Evolutionary conservation across 92 coral and sea anemone genomes (phyloP), one percentile per base, ranked within the genome.

Genomic region (Zoanthus gigantus): DNA sequence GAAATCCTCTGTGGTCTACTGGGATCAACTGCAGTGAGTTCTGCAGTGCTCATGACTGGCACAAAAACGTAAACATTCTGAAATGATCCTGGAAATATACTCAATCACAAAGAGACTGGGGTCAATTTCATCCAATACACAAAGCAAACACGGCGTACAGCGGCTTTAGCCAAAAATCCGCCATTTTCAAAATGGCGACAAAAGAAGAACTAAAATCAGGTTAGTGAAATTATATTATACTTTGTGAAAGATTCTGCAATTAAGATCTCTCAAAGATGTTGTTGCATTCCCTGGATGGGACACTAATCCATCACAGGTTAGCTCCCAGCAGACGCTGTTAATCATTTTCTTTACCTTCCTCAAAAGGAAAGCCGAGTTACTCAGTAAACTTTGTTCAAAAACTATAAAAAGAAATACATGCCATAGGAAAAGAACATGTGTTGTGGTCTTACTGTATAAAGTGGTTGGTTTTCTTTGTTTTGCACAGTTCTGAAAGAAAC

Each of bases 161-260:
- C 85, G 74, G 85, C 28, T 45, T 63, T 57, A 6, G 9, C 45
- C 60, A 54, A 74, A 76, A 74, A 74, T 76, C 95, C 96, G 94
- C 95, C 92, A 84, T 77, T 85, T 94, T 95, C 93, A 94, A 97
- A 92, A 97, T 97, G 99, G 98, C 99, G 93, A 91, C 98, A 56
- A 86, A 92, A 14, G 97, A 95, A 50, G 98, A 97, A 77, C 87
- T 97, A 80, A 97, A 97, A 77, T 88, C 82, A 72, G 99, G 99
- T 97, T 57, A 44, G 92, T 57, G 4, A 4, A 37, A 37, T 37
- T 37, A 1, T 37, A 37, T 37, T 37, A 37, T 37, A 37, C 42
- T 30, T 69, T 9, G 6, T 15, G 68, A 32, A 69, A 11, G 11
- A 9, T 30, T 32, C n/a, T 29, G 0, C 0, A 69, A 12, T 69